These are phyloP conservation scores for Hypselothyrea guttata DNA, from an alignment of 2,888 invertebrate genomes.

Conservation along the genomic window DNA sequence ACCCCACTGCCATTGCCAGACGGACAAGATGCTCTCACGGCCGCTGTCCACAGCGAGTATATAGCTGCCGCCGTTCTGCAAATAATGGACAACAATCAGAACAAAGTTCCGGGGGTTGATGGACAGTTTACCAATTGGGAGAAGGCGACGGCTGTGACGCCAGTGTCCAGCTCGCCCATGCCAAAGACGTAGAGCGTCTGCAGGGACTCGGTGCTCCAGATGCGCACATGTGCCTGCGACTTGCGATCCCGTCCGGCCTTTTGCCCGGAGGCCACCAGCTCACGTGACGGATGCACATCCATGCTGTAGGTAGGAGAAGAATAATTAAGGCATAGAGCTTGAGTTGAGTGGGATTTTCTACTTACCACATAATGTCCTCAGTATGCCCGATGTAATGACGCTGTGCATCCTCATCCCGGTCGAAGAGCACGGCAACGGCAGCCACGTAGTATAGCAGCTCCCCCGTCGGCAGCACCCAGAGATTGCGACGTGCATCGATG, in stretches of 20 bases:
- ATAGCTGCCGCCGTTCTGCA: constrained; percentile 93
- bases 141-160: constrained; percentile 94
- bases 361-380: constrained; percentile 95
- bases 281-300: constrained; percentile 93
- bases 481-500: constrained; percentile 92
- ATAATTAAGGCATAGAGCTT: background rate
- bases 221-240: constrained; percentile 93
- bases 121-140: constrained; percentile 88
- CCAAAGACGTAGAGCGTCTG: constrained; percentile 95
- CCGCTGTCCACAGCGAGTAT: constrained; percentile 95
- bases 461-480: constrained; percentile 96
- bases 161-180: constrained; percentile 93
- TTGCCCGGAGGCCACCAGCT: constrained; percentile 95
- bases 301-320: constrained; percentile 84
- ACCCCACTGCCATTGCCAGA: constrained; percentile 98
- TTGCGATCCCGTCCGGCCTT: constrained; percentile 91
- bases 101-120: too few relatives aligned
- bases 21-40: constrained; percentile 93
- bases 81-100: too few relatives aligned
- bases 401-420: constrained; percentile 93
- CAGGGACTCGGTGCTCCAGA: constrained; percentile 95
- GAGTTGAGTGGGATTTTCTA: background rate
- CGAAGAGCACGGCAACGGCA: constrained; percentile 93
- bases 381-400: constrained; percentile 95
- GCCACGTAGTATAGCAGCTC: constrained; percentile 97